Conservation (phyloP, 2,888 invertebrate species). For the Dolichomitus sp. region DNA sequence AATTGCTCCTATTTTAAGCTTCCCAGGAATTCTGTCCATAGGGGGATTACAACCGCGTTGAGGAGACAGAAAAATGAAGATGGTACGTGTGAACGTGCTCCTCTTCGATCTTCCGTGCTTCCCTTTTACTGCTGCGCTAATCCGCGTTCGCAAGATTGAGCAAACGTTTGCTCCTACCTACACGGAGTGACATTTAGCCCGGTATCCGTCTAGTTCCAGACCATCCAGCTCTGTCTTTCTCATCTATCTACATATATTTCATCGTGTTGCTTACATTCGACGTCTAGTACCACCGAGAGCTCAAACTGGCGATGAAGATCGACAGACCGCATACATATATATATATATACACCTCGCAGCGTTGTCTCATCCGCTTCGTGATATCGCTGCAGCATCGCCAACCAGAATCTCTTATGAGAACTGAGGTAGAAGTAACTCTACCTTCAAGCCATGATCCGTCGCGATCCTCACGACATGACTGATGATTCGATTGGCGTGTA, state of each 20-base stretch:
- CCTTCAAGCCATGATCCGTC: conserved; percentile 29
- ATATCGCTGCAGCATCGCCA: conserved; percentile 37
- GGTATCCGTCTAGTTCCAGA: conserved; percentile 77
- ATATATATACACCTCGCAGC: conserved; percentile 19
- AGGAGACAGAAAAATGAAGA: conserved; percentile 73
- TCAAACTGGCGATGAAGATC: conserved; percentile 34
- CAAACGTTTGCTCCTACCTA: conserved; percentile 69
- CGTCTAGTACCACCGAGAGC: conserved; percentile 36
- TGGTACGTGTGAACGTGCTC: conserved; percentile 81
- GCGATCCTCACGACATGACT: conserved; percentile 6
- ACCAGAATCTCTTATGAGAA: conserved; percentile 52
- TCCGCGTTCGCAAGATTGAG: conserved; percentile 75
- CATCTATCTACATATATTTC: conserved; percentile 42
- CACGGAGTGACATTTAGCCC: conserved; percentile 81
- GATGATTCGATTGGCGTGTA: conserved; percentile 5
- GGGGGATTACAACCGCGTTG: no score
- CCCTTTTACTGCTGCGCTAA: conserved; percentile 38
- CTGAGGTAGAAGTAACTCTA: conserved; percentile 29
- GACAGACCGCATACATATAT: conserved; percentile 24
- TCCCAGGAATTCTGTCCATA: no score
- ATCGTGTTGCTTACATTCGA: conserved; percentile 55
- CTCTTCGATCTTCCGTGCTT: conserved; percentile 60
- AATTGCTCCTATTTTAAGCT: no score
- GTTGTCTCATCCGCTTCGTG: conserved; percentile 27
- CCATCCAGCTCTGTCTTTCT: conserved; percentile 62